These are phyloP conservation scores for Oligia latruncula DNA, from an alignment of 2,888 invertebrate species.

Conservation along the genomic window DNA sequence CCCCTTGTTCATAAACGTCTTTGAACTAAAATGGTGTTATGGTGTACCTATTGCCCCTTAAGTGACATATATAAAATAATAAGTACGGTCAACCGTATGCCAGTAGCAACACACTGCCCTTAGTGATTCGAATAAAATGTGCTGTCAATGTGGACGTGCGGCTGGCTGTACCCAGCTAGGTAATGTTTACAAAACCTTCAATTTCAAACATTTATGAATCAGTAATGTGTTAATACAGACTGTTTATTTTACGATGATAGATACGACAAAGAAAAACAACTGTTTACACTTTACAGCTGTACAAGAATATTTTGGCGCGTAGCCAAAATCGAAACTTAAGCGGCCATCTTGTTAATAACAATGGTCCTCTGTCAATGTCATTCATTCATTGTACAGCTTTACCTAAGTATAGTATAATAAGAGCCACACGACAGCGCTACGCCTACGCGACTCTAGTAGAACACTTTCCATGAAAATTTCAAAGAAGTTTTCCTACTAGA, in stretches of 20 bases:
- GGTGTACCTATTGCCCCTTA: background rate
- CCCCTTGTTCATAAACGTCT: slow-evolving; percentile 8
- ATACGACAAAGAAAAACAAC: background rate
- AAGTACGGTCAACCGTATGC: background rate
- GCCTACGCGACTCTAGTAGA: no score
- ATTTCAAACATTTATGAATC: background rate
- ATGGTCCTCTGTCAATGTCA: background rate
- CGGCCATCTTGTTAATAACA: background rate
- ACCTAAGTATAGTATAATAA: no score
- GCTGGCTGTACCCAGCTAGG: background rate
- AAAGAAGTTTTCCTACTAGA: background rate
- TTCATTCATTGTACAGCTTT: no score
- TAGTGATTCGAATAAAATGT: background rate
- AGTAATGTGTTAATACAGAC: background rate
- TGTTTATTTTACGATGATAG: no score
- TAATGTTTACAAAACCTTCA: background rate
- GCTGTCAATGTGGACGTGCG: background rate
- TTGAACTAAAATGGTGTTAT: slow-evolving; percentile 10
- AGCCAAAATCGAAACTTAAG: background rate
- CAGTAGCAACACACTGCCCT: background rate
- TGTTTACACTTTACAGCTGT: background rate
- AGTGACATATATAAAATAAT: background rate
- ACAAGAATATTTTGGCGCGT: background rate
- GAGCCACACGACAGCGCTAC: no score
- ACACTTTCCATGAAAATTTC: background rate